Conservation (phyloP, 2,888 invertebrate species). For the Melanophora roralis region DNA sequence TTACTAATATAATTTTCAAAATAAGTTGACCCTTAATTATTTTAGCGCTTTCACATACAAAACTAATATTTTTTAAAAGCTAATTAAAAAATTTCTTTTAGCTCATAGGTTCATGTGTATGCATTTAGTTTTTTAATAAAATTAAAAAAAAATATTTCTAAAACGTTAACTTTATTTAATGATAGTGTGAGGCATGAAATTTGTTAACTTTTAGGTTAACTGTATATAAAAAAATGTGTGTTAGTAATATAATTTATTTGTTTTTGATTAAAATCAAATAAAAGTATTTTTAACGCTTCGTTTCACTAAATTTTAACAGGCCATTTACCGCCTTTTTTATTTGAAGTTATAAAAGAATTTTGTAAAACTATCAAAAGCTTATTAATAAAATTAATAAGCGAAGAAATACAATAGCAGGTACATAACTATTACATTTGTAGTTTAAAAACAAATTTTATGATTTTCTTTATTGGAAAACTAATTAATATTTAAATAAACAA, state of each 20-base stretch:
- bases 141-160: neutral
- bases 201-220: neutral
- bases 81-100: neutral
- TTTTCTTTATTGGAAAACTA: too few species aligned
- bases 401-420: neutral
- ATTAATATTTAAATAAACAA: too few species aligned
- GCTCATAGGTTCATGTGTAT: neutral
- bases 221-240: conserved; percentile 18
- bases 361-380: conserved; percentile 23
- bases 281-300: conserved; percentile 40
- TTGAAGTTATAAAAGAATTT: neutral
- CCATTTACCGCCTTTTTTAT: conserved; percentile 17
- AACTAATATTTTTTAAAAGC: neutral
- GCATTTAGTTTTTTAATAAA: too few species aligned
- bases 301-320: conserved; percentile 16
- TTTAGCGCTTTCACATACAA: neutral
- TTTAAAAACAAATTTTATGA: too few species aligned
- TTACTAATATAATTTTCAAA: too few species aligned
- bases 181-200: conserved; percentile 35
- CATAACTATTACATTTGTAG: too few species aligned
- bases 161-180: neutral
- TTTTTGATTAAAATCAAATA: conserved; percentile 40
- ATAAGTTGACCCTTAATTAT: neutral
- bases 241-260: conserved; percentile 38
- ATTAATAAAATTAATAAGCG: neutral